Conservation (phyloP, 2,113 vertebrate species). For the Arvicanthis niloticus region DNA sequence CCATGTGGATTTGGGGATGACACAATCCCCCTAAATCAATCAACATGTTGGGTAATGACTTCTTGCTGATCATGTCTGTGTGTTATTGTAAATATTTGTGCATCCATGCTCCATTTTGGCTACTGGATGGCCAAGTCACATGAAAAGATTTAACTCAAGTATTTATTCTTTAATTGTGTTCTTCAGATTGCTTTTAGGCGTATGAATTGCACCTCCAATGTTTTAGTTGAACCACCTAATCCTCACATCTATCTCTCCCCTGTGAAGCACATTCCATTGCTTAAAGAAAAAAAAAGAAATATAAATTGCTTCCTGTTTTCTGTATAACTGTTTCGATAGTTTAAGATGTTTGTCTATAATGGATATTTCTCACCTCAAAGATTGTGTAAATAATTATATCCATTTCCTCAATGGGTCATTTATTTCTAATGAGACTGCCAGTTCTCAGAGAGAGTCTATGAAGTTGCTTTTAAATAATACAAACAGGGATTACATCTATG, state of each 20-base stretch:
- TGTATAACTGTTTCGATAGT: slow-evolving; percentile 64
- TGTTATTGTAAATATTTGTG: slow-evolving; percentile 77
- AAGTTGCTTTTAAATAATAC: slow-evolving; percentile 65
- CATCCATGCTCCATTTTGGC: slow-evolving; percentile 75
- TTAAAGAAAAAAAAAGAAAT: slow-evolving; percentile 71
- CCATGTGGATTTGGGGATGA: slow-evolving; percentile 61
- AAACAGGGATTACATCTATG: slow-evolving; percentile 58
- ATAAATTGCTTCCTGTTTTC: slow-evolving; percentile 51
- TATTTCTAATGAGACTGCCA: slow-evolving; percentile 75
- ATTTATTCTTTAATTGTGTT: slow-evolving; percentile 74
- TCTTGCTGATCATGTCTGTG: slow-evolving; percentile 74
- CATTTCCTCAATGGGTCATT: slow-evolving; percentile 69
- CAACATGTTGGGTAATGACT: slow-evolving; percentile 64
- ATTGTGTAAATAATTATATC: slow-evolving; percentile 71
- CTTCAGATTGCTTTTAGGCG: slow-evolving; percentile 76
- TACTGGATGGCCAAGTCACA: slow-evolving; percentile 73
- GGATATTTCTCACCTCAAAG: slow-evolving; percentile 72
- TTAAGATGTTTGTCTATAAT: slow-evolving; percentile 75
- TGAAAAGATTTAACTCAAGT: slow-evolving; percentile 74
- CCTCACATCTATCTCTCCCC: slow-evolving; percentile 44
- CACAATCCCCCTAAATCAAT: slow-evolving; percentile 58
- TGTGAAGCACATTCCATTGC: slow-evolving; percentile 80
- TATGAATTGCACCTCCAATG: slow-evolving; percentile 49
- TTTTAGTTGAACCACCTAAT: slow-evolving; percentile 63
- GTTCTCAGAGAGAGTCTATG: slow-evolving; percentile 62